Conservation (phyloP, 2,888 invertebrate species). For the Gibbula magus region DNA sequence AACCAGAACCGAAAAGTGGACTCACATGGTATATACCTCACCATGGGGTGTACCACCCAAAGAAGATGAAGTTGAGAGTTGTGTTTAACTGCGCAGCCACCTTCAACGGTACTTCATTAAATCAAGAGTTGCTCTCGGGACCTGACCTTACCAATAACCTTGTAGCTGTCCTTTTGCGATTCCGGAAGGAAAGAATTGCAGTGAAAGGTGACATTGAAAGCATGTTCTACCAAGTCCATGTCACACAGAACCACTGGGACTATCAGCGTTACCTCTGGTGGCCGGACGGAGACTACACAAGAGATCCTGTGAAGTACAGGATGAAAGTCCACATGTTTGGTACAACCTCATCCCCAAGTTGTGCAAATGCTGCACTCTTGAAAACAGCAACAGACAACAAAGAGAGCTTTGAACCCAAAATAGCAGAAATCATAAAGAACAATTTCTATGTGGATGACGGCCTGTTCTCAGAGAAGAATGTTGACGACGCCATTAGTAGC, state of each 20-base stretch:
- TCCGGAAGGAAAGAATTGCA: conserved; percentile 41
- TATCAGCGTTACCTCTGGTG: conserved; percentile 43
- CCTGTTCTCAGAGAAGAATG: conserved; percentile 30
- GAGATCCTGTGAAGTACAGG: neutral
- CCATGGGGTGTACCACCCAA: conserved; percentile 38
- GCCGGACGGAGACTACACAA: neutral
- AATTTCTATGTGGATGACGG: conserved; percentile 41
- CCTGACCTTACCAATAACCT: conserved; percentile 47
- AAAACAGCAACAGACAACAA: neutral
- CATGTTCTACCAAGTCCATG: conserved; percentile 42
- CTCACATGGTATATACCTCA: conserved; percentile 40
- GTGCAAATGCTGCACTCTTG: neutral
- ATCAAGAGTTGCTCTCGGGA: conserved; percentile 40
- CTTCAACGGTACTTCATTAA: conserved; percentile 41
- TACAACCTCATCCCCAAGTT: neutral
- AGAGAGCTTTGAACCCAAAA: neutral
- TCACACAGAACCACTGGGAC: conserved; percentile 34
- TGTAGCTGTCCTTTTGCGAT: conserved; percentile 42
- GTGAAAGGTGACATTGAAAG: conserved; percentile 44
- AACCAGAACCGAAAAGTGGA: conserved; percentile 8
- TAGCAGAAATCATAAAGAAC: conserved; percentile 11
- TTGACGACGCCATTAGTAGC: neutral
- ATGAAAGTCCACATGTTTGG: conserved; percentile 12
- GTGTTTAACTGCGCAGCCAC: conserved; percentile 43
- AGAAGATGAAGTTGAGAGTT: conserved; percentile 38